Base-by-base conservation (phyloP, 2,888 invertebrate genomes). In the Spicauda simplicius region DNA sequence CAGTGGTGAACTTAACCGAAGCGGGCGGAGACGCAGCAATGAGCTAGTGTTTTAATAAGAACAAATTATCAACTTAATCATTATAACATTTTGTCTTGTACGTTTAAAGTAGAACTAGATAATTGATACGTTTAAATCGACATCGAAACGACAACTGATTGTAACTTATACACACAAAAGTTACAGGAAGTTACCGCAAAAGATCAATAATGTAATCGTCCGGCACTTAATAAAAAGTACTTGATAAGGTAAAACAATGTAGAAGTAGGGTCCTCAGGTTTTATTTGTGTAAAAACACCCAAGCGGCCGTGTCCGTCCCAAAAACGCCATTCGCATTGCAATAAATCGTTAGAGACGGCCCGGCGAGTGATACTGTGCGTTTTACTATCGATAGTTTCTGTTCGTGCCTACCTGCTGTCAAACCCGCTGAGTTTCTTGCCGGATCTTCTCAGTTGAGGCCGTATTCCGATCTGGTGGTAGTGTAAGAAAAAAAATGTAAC, bases 251-350 rank as follows among this genome's bases (percentile, higher is more conserved):
- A 80, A 64, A 65, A 69, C 73, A 72, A 73, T 72, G 70, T 72
- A 80, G 81, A 81, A 81, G 81, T 79, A 79, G 81, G 80, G 85
- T 79, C 81, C 81, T 79, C 79, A 81, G 77, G 79, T 88, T 72
- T 86, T 90, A 89, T 90, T 87, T 87, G 83, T 81, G 84, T 82
- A 81, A 83, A 83, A 85, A 84, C 86, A 85, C 83, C 80, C 82
- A 71, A 78, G 77, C 73, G 80, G 80, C 81, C 81, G 81, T 71
- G 78, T 75, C 80, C 81, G 81, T 79, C 83, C 80, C 82, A 81
- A 83, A 86, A 84, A 83, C 80, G 79, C 80, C 79, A 84, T 85
- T 84, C 84, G 82, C 80, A 83, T 81, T 77, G 83, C 79, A 81
- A 88, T 90, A 88, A 89, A 89, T 89, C 82, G 84, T 80, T 75